Base-by-base conservation (phyloP, 2,113 vertebrate genomes). In the Xiphophorus couchianus region DNA sequence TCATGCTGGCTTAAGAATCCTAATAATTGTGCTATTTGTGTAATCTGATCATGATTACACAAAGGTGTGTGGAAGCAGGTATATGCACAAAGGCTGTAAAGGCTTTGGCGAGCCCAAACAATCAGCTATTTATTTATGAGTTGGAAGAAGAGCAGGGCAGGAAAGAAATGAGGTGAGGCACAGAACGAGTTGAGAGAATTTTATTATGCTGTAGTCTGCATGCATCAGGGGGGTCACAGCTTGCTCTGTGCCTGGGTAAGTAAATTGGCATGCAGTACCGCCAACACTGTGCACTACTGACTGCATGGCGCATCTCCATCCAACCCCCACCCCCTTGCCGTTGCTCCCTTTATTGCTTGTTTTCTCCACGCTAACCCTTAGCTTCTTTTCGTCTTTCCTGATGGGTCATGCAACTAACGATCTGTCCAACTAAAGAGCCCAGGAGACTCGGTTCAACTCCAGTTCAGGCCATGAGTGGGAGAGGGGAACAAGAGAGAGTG, bases 341-440 rank as follows among this genome's bases (percentile, higher is more conserved):
- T 76, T 82, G 44, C 66, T 62, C 69, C 76, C 81, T 81, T 85
- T 84, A 73, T 80, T 80, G 79, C 77, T 37, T 51, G 62, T 66
- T 42, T 54, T 77, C 65, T 74, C 78, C 79, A 61, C 75, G 76
- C 84, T 78, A 73, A 77, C 82, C 80, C 86, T 71, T 73, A 27
- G 33, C 75, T 80, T 82, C 75, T 86, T 86, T 82, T 67, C 77
- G 22, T 87, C 79, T 82, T 76, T 82, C 74, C 84, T 87, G 86
- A 81, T 76, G 88, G 93, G 90, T 93, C 93, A 91, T 91, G 82
- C 81, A 90, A 86, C 86, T 93, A 94, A 94, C 88, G 91, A 94
- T 93, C 92, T 84, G 82, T 81, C 85, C 89, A 82, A 88, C 86
- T 74, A 66, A 66, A 77, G 75, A 74, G 91, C 91, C 90, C 91